Evolutionary conservation across 1,140 invertebrate species (phyloP).

Genomic region (Orussus abietinus): DNA sequence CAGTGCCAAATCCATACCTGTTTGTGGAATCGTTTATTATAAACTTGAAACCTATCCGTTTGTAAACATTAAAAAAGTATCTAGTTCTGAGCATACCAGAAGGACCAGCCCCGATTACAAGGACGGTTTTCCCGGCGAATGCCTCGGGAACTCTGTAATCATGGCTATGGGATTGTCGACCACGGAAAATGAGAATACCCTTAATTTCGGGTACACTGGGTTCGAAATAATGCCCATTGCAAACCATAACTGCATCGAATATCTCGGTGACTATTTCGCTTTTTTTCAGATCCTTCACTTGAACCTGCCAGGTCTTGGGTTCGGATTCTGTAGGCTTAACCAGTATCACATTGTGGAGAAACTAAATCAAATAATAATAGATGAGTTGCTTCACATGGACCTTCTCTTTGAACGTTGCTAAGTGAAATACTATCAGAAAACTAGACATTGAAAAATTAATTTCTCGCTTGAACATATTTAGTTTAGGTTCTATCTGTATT

Average conservation of each 20-base stretch:
- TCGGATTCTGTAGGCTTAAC: constrained; percentile 47
- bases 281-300: constrained; percentile 58
- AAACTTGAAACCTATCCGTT: constrained; percentile 4
- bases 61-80: neutral
- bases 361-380: constrained; percentile 46
- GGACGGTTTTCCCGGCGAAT: constrained; percentile 65
- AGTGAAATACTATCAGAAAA: too few relatives aligned
- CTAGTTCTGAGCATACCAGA: constrained; percentile 58
- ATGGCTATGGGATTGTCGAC: constrained; percentile 76
- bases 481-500: neutral
- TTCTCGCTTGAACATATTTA: neutral
- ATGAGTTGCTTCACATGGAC: too few relatives aligned
- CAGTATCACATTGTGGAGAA: constrained; percentile 61
- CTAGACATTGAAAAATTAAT: constrained; percentile 9
- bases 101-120: constrained; percentile 81
- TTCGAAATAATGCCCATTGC: constrained; percentile 80
- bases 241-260: constrained; percentile 80
- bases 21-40: constrained; percentile 1
- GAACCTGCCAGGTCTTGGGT: constrained; percentile 57
- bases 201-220: constrained; percentile 60
- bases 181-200: constrained; percentile 66
- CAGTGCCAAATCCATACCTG: constrained; percentile 71
- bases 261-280: constrained; percentile 46
- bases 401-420: too few relatives aligned
- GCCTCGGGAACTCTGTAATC: constrained; percentile 72